Evolutionary conservation across 2,113 vertebrate genomes (phyloP).

Genomic region (Callorhinus ursinus): DNA sequence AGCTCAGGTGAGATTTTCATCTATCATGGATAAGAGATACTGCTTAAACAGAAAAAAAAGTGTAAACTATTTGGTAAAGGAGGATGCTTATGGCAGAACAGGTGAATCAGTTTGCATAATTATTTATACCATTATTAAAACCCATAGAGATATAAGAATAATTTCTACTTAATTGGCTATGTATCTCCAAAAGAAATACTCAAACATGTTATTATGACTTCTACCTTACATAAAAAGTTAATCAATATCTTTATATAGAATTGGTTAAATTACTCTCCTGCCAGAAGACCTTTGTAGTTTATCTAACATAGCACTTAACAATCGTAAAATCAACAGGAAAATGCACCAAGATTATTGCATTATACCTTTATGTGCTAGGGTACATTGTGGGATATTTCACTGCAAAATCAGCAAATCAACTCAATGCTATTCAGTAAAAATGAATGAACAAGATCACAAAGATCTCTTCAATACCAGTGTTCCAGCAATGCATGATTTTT

Average conservation of each 20-base stretch:
- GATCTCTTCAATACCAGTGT: slow-evolving; percentile 70
- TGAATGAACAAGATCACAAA: slow-evolving; percentile 78
- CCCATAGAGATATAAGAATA: neutral
- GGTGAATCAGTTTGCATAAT: neutral
- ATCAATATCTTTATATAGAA: neutral
- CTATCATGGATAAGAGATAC: neutral
- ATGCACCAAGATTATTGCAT: slow-evolving; percentile 10
- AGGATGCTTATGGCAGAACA: too few species aligned
- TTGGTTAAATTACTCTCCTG: neutral
- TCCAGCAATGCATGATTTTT: slow-evolving; percentile 69
- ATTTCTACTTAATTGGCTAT: neutral
- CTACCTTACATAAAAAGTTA: neutral
- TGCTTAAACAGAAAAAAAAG: neutral
- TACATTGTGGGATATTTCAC: slow-evolving; percentile 61
- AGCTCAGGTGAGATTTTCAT: slow-evolving; percentile 13
- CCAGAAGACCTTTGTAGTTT: neutral
- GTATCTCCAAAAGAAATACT: neutral
- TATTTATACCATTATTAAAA: slow-evolving; percentile 32
- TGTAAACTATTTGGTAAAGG: neutral
- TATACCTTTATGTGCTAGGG: slow-evolving; percentile 28
- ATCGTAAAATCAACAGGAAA: slow-evolving; percentile 7
- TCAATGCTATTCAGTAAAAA: slow-evolving; percentile 75
- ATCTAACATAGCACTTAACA: neutral
- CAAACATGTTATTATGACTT: neutral
- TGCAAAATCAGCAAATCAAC: slow-evolving; percentile 68